Conservation (phyloP, 2,888 invertebrate species). For the Thalpophila matura region DNA sequence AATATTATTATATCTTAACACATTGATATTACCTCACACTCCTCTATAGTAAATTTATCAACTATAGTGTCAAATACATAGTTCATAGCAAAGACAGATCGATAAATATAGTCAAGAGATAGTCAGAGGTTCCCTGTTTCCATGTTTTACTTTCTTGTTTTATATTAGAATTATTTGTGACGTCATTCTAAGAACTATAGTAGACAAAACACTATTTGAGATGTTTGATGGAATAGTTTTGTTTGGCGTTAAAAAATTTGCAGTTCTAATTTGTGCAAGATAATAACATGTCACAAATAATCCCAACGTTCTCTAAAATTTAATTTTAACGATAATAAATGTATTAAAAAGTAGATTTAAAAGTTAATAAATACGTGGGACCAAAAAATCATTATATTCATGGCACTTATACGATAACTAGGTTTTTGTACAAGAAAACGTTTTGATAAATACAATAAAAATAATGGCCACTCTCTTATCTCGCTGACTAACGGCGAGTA, state of each 20-base stretch:
- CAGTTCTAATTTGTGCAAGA: neutral
- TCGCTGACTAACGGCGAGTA: constrained; percentile 49
- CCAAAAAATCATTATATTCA: constrained; percentile 61
- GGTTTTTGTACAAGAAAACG: constrained; percentile 56
- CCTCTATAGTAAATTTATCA: constrained; percentile 54
- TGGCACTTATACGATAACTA: constrained; percentile 69
- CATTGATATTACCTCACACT: constrained; percentile 63
- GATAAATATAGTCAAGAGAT: constrained; percentile 76
- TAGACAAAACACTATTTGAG: neutral
- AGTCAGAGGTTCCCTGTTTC: constrained; percentile 80
- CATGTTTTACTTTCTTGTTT: constrained; percentile 63
- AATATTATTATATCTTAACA: constrained; percentile 63
- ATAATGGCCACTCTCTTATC: constrained; percentile 55
- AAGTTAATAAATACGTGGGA: constrained; percentile 65
- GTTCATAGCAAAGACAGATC: constrained; percentile 72
- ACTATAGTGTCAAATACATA: constrained; percentile 54
- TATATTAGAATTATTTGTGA: constrained; percentile 57
- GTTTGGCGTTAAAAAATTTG: constrained; percentile 3
- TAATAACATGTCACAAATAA: constrained; percentile 52
- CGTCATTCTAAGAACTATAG: neutral
- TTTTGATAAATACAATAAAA: constrained; percentile 59
- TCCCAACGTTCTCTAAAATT: constrained; percentile 52
- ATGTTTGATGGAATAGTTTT: neutral
- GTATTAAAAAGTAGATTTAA: constrained; percentile 59
- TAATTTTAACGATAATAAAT: constrained; percentile 63